Evolutionary conservation across 2,888 invertebrate genomes (phyloP).

Genomic region (Rhagonycha fulva): DNA sequence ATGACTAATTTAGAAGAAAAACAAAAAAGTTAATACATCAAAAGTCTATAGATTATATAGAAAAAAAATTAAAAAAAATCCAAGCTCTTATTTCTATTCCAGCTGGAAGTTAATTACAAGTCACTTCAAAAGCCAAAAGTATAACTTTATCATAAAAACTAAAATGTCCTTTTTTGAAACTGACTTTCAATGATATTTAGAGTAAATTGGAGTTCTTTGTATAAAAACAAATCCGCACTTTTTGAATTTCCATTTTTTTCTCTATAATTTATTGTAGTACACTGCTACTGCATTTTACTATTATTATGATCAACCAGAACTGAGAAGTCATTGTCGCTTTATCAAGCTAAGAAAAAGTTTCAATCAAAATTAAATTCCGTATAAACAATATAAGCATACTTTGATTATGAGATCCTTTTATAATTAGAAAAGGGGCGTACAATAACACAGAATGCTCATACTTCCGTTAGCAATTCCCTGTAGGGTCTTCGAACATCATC

Average conservation of each 20-base stretch:
- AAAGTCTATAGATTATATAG: neutral
- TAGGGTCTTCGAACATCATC: constrained; percentile 26
- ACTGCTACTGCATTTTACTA: neutral
- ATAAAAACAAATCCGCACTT: neutral
- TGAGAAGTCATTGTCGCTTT: neutral
- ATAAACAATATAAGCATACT: constrained; percentile 27
- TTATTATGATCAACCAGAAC: neutral
- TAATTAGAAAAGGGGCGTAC: constrained; percentile 29
- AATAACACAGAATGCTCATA: constrained; percentile 26
- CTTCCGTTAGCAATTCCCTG: constrained; percentile 28
- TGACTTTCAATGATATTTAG: neutral
- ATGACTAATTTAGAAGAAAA: neutral
- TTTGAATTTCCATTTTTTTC: neutral
- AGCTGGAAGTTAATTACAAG: neutral
- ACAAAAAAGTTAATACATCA: neutral
- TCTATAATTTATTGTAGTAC: neutral
- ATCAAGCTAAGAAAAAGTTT: neutral
- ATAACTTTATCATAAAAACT: neutral
- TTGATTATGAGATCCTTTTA: constrained; percentile 28
- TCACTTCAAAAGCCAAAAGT: neutral
- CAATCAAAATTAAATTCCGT: constrained; percentile 29
- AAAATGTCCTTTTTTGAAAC: neutral
- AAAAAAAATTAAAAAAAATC: neutral
- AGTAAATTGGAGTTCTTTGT: neutral
- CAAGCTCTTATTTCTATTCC: neutral